Evolutionary conservation across 2,888 invertebrate species (phyloP).

Genomic region (Sphinx pinastri): DNA sequence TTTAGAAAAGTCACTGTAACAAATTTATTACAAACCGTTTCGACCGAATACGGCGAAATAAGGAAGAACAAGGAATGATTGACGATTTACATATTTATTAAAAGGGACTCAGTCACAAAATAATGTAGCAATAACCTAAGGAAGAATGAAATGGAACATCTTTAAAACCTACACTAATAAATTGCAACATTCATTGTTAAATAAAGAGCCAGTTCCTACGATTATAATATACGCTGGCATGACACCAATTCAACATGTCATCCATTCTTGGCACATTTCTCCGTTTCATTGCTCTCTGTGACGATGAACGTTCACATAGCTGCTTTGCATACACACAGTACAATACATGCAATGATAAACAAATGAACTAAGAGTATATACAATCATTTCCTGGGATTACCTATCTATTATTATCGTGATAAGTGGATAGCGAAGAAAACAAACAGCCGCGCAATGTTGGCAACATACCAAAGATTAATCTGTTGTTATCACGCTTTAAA

Average conservation of each 20-base stretch:
- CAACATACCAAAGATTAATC: constrained; percentile 38
- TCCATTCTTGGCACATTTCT: constrained; percentile 17
- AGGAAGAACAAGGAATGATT: no score
- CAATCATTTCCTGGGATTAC: constrained; percentile 15
- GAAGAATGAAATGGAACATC: not conserved
- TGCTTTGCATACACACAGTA: constrained; percentile 9
- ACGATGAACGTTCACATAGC: not conserved
- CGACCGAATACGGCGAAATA: no score
- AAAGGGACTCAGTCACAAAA: no score
- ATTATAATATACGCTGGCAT: constrained; percentile 9
- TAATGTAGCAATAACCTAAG: no score
- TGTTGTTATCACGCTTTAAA: constrained; percentile 42
- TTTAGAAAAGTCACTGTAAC: no score
- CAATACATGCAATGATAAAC: constrained; percentile 10
- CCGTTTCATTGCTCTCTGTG: constrained; percentile 13
- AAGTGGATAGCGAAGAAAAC: constrained; percentile 27
- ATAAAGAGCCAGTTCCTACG: not conserved
- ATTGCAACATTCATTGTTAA: not conserved
- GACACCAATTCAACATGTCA: constrained; percentile 10
- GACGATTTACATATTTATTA: no score
- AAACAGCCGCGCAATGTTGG: constrained; percentile 32
- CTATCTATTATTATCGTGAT: constrained; percentile 20
- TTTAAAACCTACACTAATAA: not conserved
- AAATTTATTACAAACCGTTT: no score
- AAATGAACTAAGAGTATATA: not conserved